Evolutionary conservation across 2,888 invertebrate species (phyloP), one percentile per base, ranked within the genome.

Genomic region (Flexamia atlantica): DNA sequence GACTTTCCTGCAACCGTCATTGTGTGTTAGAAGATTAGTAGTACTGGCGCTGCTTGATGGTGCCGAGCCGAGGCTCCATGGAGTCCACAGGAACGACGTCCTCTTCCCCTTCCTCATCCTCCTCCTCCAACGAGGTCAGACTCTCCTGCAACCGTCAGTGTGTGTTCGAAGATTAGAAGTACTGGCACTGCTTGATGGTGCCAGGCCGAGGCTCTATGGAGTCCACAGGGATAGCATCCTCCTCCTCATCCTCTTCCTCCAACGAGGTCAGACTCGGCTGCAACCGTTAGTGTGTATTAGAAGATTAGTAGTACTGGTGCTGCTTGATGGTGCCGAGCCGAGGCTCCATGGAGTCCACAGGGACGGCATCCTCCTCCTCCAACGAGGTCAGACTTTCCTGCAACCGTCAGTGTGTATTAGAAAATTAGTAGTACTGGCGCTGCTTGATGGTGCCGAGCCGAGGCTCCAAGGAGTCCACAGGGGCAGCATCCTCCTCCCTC

Each of bases 241-340:
- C 90, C 88, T 92, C 92, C 84, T 93, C 93, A 84, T 87, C 86
- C 42, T 83, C 74, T 57, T 82, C 82, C 20, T 88, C 87, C 28
- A 88, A 87, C 53, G 46, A 36, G 0, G n/a, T 86, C 87, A 42
- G 88, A 86, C 84, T 89, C 14, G 28, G 28, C 64, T 64, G 28
- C 12, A 64, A 64, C 14, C 20, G 23, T 20, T 3, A 53, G 2
- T n/a, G 46, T 17, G n/a, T n/a, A n/a, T n/a, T n/a, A n/a, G n/a
- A n/a, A n/a, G n/a, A n/a, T n/a, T 95, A 97, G 90, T 97, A 98
- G 90, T 97, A 97, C 90, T 97, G 97, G 40, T 97, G 91, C 1
- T 97, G 92, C 90, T 98, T 98, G 0, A 99, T 98, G 5, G 99
- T 99, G 0, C 99, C 99, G 0, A 99, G 98, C 42, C 97, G 91